These are phyloP conservation scores for Gobius niger DNA, from an alignment of 2,113 vertebrate genomes.

Conservation along the genomic window DNA sequence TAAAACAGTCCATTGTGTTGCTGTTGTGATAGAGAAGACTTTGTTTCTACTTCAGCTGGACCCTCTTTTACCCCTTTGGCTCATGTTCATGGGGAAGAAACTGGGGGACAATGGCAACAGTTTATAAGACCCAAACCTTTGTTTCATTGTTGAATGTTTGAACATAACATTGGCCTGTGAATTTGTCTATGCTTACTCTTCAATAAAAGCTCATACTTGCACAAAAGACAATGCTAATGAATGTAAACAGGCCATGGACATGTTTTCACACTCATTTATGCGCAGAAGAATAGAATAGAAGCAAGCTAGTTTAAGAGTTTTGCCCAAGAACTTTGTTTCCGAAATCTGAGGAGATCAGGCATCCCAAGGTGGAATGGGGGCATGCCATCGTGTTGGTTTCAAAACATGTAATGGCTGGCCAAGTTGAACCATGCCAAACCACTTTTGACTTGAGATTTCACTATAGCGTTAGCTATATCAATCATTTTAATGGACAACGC, in stretches of 20 bases:
- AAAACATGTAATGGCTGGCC: too few species aligned
- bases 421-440: too few species aligned
- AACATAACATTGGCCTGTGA: background rate
- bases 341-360: too few species aligned
- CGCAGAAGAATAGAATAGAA: too few species aligned
- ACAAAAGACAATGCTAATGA: background rate
- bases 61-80: constrained; percentile 6
- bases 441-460: background rate
- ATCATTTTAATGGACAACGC: background rate
- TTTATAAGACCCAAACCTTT: background rate
- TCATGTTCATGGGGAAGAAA: background rate
- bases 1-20: constrained; percentile 10
- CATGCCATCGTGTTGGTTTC: too few species aligned
- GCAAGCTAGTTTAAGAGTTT: too few species aligned
- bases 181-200: background rate
- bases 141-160: background rate
- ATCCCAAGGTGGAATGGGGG: too few species aligned
- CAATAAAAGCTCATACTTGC: background rate
- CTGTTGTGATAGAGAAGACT: constrained; percentile 5
- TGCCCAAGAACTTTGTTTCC: too few species aligned
- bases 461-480: background rate
- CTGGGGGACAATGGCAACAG: background rate
- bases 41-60: constrained; percentile 10
- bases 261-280: too few species aligned
- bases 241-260: too few species aligned